These are phyloP conservation scores for Folsomia candida DNA, from an alignment of 2,888 invertebrate species.

Conservation along the genomic window DNA sequence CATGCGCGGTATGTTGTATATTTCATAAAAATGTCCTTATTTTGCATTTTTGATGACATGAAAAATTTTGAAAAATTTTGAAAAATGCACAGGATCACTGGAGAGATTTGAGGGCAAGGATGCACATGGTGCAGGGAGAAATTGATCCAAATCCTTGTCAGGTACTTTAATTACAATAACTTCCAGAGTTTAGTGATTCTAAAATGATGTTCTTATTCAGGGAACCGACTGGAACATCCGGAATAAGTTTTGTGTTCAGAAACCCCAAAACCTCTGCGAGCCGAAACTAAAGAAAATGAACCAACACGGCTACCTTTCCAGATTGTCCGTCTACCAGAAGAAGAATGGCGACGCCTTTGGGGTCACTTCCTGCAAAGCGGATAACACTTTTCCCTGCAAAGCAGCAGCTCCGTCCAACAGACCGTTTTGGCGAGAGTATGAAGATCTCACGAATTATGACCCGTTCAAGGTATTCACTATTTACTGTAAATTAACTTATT, in stretches of 20 bases:
- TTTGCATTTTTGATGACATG: no score
- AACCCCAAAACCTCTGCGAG: slow-evolving; percentile 37
- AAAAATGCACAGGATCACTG: slow-evolving; percentile 34
- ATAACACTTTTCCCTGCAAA: slow-evolving; percentile 42
- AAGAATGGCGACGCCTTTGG: slow-evolving; percentile 22
- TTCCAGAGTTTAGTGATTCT: not conserved
- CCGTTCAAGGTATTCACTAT: slow-evolving; percentile 34
- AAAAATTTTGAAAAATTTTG: no score
- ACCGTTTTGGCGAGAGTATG: slow-evolving; percentile 47
- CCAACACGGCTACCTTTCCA: slow-evolving; percentile 45
- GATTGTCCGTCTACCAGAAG: slow-evolving; percentile 42
- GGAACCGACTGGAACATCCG: slow-evolving; percentile 37
- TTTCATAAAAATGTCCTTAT: not conserved
- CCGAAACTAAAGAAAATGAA: slow-evolving; percentile 41
- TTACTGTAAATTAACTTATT: not conserved
- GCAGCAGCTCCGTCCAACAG: slow-evolving; percentile 32
- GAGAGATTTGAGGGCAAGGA: slow-evolving; percentile 32
- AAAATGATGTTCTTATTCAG: slow-evolving; percentile 12
- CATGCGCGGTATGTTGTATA: slow-evolving; percentile 31
- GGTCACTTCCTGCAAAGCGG: slow-evolving; percentile 40
- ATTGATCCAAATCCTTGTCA: slow-evolving; percentile 48
- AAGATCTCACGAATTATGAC: slow-evolving; percentile 44
- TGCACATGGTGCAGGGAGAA: slow-evolving; percentile 47
- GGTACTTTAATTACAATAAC: slow-evolving; percentile 5
- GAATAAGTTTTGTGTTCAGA: slow-evolving; percentile 40